phyloP scores from a whole-genome alignment of 2,888 invertebrate genomes.

The Cephus nigrinus region DNA sequence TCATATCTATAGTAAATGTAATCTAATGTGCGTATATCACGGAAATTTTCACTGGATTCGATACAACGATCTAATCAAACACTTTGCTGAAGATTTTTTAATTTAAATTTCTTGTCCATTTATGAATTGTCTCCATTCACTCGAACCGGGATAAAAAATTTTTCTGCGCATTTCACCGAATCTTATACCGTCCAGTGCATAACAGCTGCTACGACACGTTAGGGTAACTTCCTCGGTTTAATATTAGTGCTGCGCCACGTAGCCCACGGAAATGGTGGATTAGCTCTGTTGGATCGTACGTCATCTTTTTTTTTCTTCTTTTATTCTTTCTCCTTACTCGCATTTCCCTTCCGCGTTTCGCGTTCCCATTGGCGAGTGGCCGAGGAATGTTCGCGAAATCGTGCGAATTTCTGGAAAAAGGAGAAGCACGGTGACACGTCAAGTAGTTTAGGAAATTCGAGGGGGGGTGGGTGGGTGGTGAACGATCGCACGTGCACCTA shows the following conservation, averaged over 20 bases:
- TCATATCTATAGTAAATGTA: background rate
- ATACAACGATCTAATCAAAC: background rate
- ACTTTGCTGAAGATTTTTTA: background rate
- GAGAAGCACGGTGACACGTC: background rate
- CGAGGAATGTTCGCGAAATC: background rate
- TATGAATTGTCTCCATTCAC: background rate
- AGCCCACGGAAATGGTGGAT: background rate
- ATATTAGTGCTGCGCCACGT: background rate
- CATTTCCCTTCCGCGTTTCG: background rate
- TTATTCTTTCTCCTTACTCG: background rate
- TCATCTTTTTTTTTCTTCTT: background rate
- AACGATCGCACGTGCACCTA: too few species aligned
- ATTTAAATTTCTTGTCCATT: background rate
- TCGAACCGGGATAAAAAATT: background rate
- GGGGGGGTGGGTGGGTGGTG: too few species aligned
- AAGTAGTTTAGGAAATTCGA: background rate
- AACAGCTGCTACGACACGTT: background rate
- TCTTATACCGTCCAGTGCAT: background rate
- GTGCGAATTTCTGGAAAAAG: background rate
- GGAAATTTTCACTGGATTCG: too few species aligned
- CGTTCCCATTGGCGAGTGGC: background rate
- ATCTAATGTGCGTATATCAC: background rate
- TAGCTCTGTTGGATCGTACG: background rate
- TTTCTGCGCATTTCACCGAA: background rate
- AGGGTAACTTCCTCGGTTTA: background rate